These are phyloP conservation scores for Thamnophis sirtalis DNA, from an alignment of 2,113 vertebrate species.

Conservation along the genomic window DNA sequence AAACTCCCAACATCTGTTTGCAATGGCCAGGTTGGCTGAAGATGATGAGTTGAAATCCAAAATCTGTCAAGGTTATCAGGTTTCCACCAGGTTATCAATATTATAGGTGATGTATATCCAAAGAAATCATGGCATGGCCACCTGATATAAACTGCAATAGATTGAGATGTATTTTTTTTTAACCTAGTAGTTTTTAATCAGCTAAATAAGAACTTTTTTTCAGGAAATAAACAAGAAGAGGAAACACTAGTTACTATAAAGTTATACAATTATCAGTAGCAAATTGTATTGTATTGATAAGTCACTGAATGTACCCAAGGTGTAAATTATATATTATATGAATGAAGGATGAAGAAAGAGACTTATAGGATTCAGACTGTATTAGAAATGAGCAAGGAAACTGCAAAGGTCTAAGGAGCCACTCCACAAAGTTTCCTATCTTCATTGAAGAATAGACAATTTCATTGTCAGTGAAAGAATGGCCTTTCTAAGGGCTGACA, in stretches of 20 bases:
- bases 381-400: neutral
- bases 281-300: neutral
- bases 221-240: neutral
- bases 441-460: neutral
- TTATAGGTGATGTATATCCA: neutral
- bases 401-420: neutral
- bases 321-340: neutral
- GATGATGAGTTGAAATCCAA: neutral
- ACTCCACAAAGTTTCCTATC: neutral
- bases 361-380: neutral
- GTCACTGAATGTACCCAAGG: neutral
- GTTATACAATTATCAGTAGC: neutral
- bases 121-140: neutral
- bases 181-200: neutral
- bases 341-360: neutral
- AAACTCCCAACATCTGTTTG: neutral
- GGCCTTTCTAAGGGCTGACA: neutral
- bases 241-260: neutral
- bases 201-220: neutral
- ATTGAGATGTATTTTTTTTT: neutral
- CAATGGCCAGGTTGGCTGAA: neutral
- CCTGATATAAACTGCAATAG: neutral
- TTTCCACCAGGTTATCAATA: neutral
- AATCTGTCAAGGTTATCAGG: neutral
- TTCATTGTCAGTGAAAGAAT: neutral